Percentiles rank a stretch among this genome's conserved stretches.
phyloP scores from a whole-genome alignment of 1,140 invertebrate species.

The Papilio polyxenes region DNA sequence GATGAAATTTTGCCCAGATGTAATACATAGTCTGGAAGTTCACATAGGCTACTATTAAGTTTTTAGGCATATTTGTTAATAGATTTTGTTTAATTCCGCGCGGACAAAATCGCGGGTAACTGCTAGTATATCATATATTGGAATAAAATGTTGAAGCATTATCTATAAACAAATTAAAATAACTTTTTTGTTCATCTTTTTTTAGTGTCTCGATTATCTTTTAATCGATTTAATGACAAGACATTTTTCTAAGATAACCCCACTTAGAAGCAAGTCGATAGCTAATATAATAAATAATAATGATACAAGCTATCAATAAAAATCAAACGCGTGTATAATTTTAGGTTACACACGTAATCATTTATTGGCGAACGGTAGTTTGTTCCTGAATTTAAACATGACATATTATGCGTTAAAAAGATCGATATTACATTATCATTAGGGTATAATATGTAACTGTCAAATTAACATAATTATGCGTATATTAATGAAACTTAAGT shows the following conservation, averaged over 20 bases:
- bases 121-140: too few species aligned
- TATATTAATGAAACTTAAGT: not conserved
- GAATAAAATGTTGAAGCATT: too few species aligned
- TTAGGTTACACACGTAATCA: not conserved
- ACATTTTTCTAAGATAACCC: not conserved
- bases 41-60: too few species aligned
- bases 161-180: not conserved
- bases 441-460: conserved; percentile 8
- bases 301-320: conserved; percentile 1
- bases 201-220: not conserved
- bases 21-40: too few species aligned
- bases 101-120: too few species aligned
- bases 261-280: not conserved
- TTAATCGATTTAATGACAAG: not conserved
- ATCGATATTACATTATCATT: not conserved
- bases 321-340: conserved; percentile 11
- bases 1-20: too few species aligned
- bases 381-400: not conserved
- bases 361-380: conserved; percentile 4
- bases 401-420: conserved; percentile 7
- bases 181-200: not conserved
- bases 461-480: conserved; percentile 20
- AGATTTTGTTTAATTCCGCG: too few species aligned
- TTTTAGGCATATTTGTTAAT: too few species aligned
- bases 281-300: conserved; percentile 5